These are phyloP conservation scores for Diploptera punctata DNA, from an alignment of 2,888 invertebrate genomes.

Conservation along the genomic window DNA sequence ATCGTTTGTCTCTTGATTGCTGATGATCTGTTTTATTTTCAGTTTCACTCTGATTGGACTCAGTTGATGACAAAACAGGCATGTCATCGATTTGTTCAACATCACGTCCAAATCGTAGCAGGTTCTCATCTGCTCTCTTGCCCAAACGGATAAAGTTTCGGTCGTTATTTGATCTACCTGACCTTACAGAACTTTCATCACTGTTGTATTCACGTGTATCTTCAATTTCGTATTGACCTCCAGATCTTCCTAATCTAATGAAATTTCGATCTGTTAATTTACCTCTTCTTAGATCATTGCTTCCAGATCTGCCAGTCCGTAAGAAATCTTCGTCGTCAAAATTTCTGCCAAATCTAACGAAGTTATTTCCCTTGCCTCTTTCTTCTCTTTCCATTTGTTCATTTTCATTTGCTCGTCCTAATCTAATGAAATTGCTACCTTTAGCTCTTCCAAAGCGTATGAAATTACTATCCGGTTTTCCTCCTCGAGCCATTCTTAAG, in stretches of 20 bases:
- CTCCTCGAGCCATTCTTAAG: background rate
- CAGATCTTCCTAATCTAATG: conserved; percentile 36
- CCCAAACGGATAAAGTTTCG: conserved; percentile 24
- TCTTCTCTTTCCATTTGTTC: background rate
- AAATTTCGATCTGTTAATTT: conserved; percentile 40
- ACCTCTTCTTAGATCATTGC: conserved; percentile 29
- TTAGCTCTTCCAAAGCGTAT: conserved; percentile 47
- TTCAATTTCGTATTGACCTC: background rate
- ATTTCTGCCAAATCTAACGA: conserved; percentile 27
- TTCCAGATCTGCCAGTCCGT: background rate
- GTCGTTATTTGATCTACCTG: background rate
- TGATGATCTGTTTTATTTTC: background rate
- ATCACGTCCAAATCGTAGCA: conserved; percentile 22
- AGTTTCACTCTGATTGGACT: background rate
- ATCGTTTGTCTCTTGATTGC: conserved; percentile 1
- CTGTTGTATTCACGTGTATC: background rate
- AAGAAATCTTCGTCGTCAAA: background rate
- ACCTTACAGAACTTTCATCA: background rate
- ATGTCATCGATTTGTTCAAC: background rate
- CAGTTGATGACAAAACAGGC: background rate
- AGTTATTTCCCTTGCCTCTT: background rate
- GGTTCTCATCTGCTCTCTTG: background rate
- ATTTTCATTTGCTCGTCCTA: background rate
- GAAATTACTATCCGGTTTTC: conserved; percentile 46
- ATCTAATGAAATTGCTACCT: background rate